Evolutionary conservation across 2,113 vertebrate genomes (phyloP), one percentile per base, ranked within the genome.

Genomic region (Actenoides lindsayi): DNA sequence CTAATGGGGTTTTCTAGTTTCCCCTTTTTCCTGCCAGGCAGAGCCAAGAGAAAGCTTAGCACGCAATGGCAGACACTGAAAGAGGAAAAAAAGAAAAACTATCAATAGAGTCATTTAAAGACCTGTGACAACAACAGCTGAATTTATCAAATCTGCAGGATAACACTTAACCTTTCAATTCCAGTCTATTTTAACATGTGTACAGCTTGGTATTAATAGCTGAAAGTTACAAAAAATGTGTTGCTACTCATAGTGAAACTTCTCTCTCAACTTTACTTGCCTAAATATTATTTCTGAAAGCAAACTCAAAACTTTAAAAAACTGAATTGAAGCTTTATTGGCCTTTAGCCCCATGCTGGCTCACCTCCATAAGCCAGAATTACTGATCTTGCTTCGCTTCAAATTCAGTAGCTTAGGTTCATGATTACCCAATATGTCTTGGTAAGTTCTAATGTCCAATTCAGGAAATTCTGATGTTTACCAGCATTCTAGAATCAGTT

Each of bases 1-100:
- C 94, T 96, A 90, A 95, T 96, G 91, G 96, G 96, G 96, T 96
- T 97, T 97, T 95, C 93, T 89, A 94, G 97, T 94, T 97, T 97
- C 97, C 96, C 96, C 97, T 93, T 96, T 96, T 98, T 96, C 97
- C 97, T 97, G 96, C 88, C 96, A 92, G 85, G 79, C 89, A 87
- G 79, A 96, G 95, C 93, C 94, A 87, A 96, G 89, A 95, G 83
- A 89, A 87, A 91, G 65, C 93, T 96, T 92, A 97, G 91, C 97
- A 96, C 92, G 93, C 96, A 93, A 96, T 2, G 42, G 91, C 80
- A 97, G 80, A 80, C 88, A 91, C 33, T 71, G 78, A 51, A 62
- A 96, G 76, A 69, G 83, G 50, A 64, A 89, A 96, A 92, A 92
- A 89, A 83, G 37, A 88, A 74, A 86, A 80, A 5, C 46, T n/a